A percentile compares a stretch with the other conserved stretches of the same genome.
Evolutionary conservation across 2,113 vertebrate genomes (phyloP).

Genomic region (Pterophyllum scalare): DNA sequence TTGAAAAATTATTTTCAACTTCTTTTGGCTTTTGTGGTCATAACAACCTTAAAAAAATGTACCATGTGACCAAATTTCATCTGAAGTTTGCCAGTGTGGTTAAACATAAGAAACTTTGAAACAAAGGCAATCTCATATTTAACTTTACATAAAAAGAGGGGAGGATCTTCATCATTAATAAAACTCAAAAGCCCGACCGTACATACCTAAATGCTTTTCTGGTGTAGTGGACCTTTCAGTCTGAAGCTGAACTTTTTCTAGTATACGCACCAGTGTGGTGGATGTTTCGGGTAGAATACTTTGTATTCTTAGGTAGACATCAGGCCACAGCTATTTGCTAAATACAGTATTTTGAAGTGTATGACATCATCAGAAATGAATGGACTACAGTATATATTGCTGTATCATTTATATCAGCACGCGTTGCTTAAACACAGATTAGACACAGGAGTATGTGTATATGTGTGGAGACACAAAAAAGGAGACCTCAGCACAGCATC

Average conservation of each 20-base stretch:
- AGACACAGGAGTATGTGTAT: background rate
- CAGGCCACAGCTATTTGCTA: background rate
- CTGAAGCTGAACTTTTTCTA: background rate
- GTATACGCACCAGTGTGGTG: background rate
- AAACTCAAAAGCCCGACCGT: too few species aligned
- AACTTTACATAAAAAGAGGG: too few species aligned
- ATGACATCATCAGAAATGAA: background rate
- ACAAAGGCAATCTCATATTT: too few species aligned
- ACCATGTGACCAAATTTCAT: background rate
- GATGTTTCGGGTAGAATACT: background rate
- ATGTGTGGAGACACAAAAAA: background rate
- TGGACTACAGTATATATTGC: background rate
- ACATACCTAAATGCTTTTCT: too few species aligned
- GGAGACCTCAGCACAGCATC: background rate
- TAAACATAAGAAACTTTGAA: too few species aligned
- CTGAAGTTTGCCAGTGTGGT: background rate
- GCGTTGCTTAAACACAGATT: background rate
- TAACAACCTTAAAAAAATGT: background rate
- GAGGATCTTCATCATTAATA: too few species aligned
- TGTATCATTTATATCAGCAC: background rate
- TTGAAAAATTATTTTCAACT: rapidly evolving
- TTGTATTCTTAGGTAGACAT: background rate
- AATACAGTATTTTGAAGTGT: background rate
- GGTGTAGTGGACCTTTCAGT: too few species aligned
- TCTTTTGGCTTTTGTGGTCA: background rate